Evolutionary conservation across 2,888 invertebrate species (phyloP).

Genomic region (Acanthosepion lycidas): DNA sequence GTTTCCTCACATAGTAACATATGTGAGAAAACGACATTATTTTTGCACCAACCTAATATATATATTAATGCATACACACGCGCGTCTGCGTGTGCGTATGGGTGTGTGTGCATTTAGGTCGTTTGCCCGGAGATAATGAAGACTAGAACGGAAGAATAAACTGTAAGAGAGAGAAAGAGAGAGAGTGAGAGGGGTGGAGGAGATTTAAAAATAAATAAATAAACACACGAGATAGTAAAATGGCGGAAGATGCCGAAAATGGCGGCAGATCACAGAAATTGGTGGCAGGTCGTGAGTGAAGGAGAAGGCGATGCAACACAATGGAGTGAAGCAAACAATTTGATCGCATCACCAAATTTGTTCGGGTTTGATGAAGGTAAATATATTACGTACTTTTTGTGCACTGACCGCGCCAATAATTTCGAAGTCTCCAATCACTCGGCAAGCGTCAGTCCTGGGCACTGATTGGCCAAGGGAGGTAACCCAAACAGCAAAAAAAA

Average conservation of each 20-base stretch:
- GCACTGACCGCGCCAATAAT: background rate
- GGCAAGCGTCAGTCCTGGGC: background rate
- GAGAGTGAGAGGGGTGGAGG: background rate
- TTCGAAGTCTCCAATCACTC: background rate
- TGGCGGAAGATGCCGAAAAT: no score
- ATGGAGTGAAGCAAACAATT: background rate
- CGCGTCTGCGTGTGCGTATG: no score
- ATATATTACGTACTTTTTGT: conserved; percentile 22
- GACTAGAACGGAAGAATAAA: background rate
- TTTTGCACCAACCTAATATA: no score
- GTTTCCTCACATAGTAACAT: no score
- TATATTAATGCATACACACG: no score
- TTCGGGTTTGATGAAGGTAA: background rate
- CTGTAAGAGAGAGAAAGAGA: background rate
- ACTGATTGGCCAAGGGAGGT: conserved; percentile 18
- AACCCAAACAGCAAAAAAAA: background rate
- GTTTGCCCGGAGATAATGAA: background rate
- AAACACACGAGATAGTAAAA: no score
- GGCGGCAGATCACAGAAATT: no score
- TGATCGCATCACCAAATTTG: conserved; percentile 6
- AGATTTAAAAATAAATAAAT: no score
- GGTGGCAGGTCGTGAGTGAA: background rate
- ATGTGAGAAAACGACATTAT: no score
- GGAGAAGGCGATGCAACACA: background rate
- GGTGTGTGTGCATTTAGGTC: background rate